A percentile compares a stretch with the other conserved stretches of the same genome.
These are phyloP conservation scores for Adelges cooleyi DNA, from an alignment of 1,140 invertebrate genomes.

Conservation along the genomic window DNA sequence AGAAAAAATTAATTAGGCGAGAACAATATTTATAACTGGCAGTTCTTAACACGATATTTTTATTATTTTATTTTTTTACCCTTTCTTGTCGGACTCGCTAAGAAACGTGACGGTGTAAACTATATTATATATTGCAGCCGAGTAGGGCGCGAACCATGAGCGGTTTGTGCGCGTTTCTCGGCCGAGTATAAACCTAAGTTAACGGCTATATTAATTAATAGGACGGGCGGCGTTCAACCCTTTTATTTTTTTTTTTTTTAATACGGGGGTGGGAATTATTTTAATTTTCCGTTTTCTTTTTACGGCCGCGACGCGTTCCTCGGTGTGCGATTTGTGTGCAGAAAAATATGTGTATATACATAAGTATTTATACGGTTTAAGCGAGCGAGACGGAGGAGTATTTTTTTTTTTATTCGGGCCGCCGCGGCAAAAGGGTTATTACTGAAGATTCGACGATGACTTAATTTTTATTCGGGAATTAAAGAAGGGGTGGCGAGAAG, in stretches of 20 bases:
- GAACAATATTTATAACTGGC: slow-evolving; percentile 10
- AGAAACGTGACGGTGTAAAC: not conserved
- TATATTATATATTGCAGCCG: not conserved
- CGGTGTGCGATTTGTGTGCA: not conserved
- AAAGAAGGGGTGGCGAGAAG: not conserved
- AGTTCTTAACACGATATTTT: slow-evolving; percentile 7
- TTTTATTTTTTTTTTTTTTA: slow-evolving; percentile 11
- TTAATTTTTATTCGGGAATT: slow-evolving; percentile 28
- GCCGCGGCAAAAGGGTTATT: too few relatives aligned
- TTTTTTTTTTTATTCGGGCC: too few relatives aligned
- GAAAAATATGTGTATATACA: not conserved
- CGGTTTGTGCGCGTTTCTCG: not conserved
- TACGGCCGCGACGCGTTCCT: not conserved
- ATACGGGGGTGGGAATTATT: too few relatives aligned
- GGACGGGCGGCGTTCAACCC: slow-evolving; percentile 12
- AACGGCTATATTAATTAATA: slow-evolving; percentile 28
- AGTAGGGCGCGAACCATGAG: not conserved
- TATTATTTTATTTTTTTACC: not conserved
- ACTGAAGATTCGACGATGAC: slow-evolving; percentile 15
- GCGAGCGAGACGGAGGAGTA: not conserved
- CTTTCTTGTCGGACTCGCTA: not conserved
- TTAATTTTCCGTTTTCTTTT: not conserved
- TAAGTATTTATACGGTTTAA: not conserved
- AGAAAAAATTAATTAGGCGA: slow-evolving; percentile 22
- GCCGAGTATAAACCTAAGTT: slow-evolving; percentile 6